Evolutionary conservation across 1,140 invertebrate genomes (phyloP).

Genomic region (Harpegnathos saltator): DNA sequence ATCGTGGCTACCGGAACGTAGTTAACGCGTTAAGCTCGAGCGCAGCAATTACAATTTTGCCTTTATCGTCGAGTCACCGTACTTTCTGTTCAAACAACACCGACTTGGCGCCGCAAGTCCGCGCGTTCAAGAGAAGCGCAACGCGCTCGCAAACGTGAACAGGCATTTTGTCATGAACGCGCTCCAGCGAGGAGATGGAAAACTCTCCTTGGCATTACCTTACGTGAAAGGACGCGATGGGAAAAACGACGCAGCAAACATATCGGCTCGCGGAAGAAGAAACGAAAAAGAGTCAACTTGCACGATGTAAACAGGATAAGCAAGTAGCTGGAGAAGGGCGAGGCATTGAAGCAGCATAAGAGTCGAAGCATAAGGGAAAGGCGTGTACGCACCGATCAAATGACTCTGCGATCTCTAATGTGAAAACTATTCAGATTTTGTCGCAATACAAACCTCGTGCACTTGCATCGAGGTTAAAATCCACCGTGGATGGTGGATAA

Average conservation of each 20-base stretch:
- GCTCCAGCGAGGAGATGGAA: not conserved
- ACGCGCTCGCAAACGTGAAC: no score
- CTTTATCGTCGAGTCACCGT: no score
- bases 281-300: not conserved
- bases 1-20: not conserved
- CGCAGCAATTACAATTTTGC: no score
- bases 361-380: slow-evolving; percentile 24
- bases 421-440: not conserved
- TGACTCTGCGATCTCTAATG: slow-evolving; percentile 7
- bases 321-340: slow-evolving; percentile 14
- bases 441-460: not conserved
- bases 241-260: not conserved
- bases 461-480: not conserved
- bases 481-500: no score
- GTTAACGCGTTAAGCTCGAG: not conserved
- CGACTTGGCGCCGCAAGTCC: no score
- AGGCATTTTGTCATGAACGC: no score
- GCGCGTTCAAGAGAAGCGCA: no score
- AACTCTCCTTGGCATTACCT: not conserved
- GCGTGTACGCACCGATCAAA: slow-evolving; percentile 14
- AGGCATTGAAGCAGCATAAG: slow-evolving; percentile 24
- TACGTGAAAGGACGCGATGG: not conserved
- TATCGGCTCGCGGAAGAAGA: not conserved
- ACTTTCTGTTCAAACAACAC: no score
- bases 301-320: slow-evolving; percentile 47